Base-by-base conservation (phyloP, 2,113 vertebrate species). In the Protobothrops flavoviridis region DNA sequence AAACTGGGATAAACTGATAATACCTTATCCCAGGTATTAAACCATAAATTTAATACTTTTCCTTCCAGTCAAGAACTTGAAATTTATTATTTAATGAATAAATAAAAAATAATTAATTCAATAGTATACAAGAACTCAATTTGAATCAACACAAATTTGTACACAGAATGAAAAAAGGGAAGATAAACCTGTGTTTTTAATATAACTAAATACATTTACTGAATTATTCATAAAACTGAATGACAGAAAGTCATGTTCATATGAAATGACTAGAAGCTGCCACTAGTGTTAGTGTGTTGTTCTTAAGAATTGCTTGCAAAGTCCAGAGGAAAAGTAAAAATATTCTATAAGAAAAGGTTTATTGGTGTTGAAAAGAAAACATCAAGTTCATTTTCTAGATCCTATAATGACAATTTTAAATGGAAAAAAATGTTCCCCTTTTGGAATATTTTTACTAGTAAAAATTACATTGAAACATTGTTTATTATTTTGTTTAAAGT, bases 401-500 rank as follows among this genome's bases (percentile, higher is more conserved):
- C 10, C 33, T 48, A 91, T 43, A 52, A 64, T 15, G 33, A 26
- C 21, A 88, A 33, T 53, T 39, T 69, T 61, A 48, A 24, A 8
- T 33, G 15, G 12, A 45, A 53, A 92, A 45, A 69, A 3, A 64
- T 53, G n/a, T 56, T 24, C 12, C 53, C 10, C 5, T 50, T 50
- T 33, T 33, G 43, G 88, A 23, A 11, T 24, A 81, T 81, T 43
- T 39, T 45, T 2, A n/a, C 26, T 85, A 50, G 52, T 57, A 57
- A 48, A 57, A 93, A 85, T 85, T 85, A 21, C 2, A 89, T n/a
- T 5, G 29, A 93, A 85, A 13, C 24, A n/a, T 57, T 90, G 26
- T 48, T 90, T 93, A 93, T 85, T 55, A 43, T n/a, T 92, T 74
- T 91, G 0, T 91, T n/a, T 56, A 61, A 56, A 56, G 94, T 43